These are phyloP conservation scores for Ambastaia sidthimunki DNA, from an alignment of 2,797 vertebrate genomes.

Conservation along the genomic window DNA sequence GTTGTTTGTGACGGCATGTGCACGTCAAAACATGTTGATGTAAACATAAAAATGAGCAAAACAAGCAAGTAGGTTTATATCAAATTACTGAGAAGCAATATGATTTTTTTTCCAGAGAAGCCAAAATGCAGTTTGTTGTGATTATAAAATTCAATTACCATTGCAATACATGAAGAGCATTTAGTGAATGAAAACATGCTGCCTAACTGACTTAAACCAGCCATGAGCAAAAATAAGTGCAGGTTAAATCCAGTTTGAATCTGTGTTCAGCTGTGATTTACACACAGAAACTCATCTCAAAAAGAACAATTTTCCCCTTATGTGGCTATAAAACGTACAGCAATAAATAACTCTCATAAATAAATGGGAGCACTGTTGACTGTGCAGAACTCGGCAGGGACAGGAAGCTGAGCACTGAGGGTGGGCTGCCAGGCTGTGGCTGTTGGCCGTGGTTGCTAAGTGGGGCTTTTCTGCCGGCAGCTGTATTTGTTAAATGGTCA, in stretches of 20 bases:
- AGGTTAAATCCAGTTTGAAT: neutral
- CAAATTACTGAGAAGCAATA: neutral
- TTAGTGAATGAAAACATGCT: neutral
- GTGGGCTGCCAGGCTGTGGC: neutral
- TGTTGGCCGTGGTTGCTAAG: neutral
- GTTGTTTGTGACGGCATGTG: neutral
- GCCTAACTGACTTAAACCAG: neutral
- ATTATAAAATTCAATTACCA: neutral
- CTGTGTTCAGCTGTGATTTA: neutral
- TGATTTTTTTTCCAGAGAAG: too few relatives aligned
- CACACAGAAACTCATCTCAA: neutral
- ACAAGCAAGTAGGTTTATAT: neutral
- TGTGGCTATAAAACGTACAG: neutral
- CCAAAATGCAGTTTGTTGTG: neutral
- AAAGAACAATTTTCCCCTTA: neutral
- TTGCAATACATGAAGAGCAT: neutral
- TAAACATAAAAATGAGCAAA: neutral
- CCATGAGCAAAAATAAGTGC: neutral
- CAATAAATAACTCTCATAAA: neutral
- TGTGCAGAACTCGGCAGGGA: neutral
- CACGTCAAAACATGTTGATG: conserved; percentile 10
- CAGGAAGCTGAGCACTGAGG: neutral
- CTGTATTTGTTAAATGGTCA: too few relatives aligned
- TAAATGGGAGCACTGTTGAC: neutral
- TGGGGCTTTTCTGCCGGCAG: too few relatives aligned